Percentiles rank a stretch among this genome's conserved stretches.
These are phyloP conservation scores for Unio pictorum DNA, from an alignment of 2,888 invertebrate genomes.

Conservation along the genomic window DNA sequence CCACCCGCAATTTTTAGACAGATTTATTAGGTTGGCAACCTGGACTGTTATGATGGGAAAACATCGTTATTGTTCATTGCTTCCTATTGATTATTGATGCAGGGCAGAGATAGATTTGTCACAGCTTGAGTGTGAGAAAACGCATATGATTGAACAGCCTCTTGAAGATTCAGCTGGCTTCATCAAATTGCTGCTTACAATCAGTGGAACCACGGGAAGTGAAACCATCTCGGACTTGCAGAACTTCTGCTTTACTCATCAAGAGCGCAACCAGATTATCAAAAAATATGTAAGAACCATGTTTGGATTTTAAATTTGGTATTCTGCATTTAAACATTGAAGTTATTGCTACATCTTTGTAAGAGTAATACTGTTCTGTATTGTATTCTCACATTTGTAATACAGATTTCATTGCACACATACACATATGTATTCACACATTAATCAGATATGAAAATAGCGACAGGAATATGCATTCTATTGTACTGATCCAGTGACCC, in stretches of 20 bases:
- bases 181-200: slow-evolving; percentile 90
- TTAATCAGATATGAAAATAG: too few species aligned
- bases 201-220: slow-evolving; percentile 93
- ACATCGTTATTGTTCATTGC: background rate
- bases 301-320: background rate
- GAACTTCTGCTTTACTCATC: slow-evolving; percentile 85
- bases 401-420: too few species aligned
- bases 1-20: too few species aligned
- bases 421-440: too few species aligned
- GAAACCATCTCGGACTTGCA: slow-evolving; percentile 92
- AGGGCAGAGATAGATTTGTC: slow-evolving; percentile 90
- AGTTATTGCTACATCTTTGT: background rate
- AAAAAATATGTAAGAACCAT: slow-evolving; percentile 80
- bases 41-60: background rate
- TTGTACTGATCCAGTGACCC: too few species aligned
- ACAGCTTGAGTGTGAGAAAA: slow-evolving; percentile 87
- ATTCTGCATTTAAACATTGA: too few species aligned
- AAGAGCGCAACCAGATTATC: slow-evolving; percentile 78
- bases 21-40: too few species aligned
- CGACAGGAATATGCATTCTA: too few species aligned
- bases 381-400: background rate
- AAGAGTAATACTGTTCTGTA: background rate
- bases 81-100: slow-evolving; percentile 26
- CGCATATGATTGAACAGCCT: slow-evolving; percentile 90
- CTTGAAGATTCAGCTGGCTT: slow-evolving; percentile 89